Percentiles rank a stretch among this genome's conserved stretches.
Evolutionary conservation across 2,113 vertebrate genomes (phyloP).

Genomic region (Hemibagrus wyckioides): DNA sequence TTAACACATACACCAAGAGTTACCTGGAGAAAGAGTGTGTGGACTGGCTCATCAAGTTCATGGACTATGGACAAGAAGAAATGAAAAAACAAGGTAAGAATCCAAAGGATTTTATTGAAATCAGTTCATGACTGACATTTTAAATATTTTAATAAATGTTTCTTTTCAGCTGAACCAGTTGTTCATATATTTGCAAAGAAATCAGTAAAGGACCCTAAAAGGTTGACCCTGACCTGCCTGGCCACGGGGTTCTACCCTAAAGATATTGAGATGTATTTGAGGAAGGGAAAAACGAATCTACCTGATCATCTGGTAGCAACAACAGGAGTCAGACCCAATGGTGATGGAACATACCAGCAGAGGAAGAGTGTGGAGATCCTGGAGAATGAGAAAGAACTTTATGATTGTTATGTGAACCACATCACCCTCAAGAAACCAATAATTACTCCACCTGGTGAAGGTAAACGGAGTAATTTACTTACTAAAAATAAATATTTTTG

Average conservation of each 20-base stretch:
- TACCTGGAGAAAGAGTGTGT: slow-evolving; percentile 57
- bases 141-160: not conserved
- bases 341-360: slow-evolving; percentile 38
- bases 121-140: not conserved
- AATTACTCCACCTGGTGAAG: not conserved
- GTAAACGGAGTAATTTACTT: not conserved
- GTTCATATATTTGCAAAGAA: slow-evolving; percentile 16
- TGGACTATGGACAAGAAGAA: not conserved
- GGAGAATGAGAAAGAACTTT: slow-evolving; percentile 6
- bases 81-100: slow-evolving; percentile 10
- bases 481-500: not conserved
- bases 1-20: slow-evolving; percentile 55
- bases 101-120: not conserved
- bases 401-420: slow-evolving; percentile 20
- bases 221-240: slow-evolving; percentile 34
- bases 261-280: not conserved
- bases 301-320: slow-evolving; percentile 2
- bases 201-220: not conserved
- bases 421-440: not conserved
- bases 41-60: slow-evolving; percentile 50
- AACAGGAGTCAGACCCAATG: slow-evolving; percentile 35
- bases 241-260: slow-evolving; percentile 45
- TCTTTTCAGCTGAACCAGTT: slow-evolving; percentile 27
- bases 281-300: not conserved
- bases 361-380: not conserved